phyloP scores from a whole-genome alignment of 2,113 vertebrate species.

The Conger conger region DNA sequence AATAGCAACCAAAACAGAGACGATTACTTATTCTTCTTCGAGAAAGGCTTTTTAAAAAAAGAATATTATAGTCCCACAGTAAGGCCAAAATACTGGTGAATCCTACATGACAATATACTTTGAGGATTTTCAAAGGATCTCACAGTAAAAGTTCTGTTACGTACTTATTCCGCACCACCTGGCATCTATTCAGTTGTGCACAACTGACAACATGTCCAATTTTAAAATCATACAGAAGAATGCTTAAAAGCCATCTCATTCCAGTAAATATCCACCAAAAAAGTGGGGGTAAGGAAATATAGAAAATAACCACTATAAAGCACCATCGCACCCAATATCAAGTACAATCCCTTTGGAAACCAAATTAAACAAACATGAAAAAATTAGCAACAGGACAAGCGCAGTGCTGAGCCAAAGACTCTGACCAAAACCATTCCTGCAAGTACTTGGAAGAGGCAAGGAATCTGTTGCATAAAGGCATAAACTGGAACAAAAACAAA shows the following conservation, averaged over 20 bases:
- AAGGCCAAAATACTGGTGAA: constrained; percentile 42
- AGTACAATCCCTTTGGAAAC: constrained; percentile 47
- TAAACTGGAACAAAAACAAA: constrained; percentile 14
- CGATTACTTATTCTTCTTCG: constrained; percentile 2
- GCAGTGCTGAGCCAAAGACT: constrained; percentile 26
- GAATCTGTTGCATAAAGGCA: constrained; percentile 8
- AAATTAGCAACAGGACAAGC: neutral
- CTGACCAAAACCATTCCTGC: constrained; percentile 34
- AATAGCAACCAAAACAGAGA: constrained; percentile 42
- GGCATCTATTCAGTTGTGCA: constrained; percentile 15
- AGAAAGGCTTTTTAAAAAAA: neutral
- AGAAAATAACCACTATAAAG: constrained; percentile 31
- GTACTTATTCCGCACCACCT: neutral
- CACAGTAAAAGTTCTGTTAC: constrained; percentile 51
- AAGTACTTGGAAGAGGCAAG: constrained; percentile 19
- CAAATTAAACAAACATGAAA: constrained; percentile 36
- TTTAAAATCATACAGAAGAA: constrained; percentile 29
- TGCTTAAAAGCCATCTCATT: constrained; percentile 14
- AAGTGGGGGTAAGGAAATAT: constrained; percentile 6
- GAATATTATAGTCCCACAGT: constrained; percentile 28
- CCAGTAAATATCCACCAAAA: constrained; percentile 34
- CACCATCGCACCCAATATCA: constrained; percentile 40
- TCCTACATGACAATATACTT: constrained; percentile 28
- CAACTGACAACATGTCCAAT: constrained; percentile 7
- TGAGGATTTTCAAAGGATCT: constrained; percentile 42